Evolutionary conservation across 2,797 vertebrate species (phyloP).

Genomic region (Gymnothorax reevesii): DNA sequence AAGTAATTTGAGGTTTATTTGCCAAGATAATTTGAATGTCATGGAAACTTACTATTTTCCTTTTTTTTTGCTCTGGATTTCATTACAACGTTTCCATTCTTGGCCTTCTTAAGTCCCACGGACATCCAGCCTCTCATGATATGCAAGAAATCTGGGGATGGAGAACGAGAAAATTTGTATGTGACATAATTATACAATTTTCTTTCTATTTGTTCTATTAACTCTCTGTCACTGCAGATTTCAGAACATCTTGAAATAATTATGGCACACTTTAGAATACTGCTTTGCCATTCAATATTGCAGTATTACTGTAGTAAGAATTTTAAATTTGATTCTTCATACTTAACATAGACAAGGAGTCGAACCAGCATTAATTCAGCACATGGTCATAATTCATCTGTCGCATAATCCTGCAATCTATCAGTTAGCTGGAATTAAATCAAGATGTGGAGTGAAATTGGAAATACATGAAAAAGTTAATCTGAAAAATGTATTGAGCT

Average conservation of each 20-base stretch:
- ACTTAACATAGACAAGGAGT: neutral
- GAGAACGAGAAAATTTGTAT: slow-evolving; percentile 16
- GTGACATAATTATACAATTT: slow-evolving; percentile 7
- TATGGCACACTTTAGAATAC: neutral
- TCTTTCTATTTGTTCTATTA: neutral
- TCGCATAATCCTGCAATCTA: neutral
- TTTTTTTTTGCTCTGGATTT: slow-evolving; percentile 2
- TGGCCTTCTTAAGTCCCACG: neutral
- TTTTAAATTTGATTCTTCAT: neutral
- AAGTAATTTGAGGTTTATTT: neutral
- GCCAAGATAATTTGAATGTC: too few species aligned
- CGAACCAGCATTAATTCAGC: neutral
- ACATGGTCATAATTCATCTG: neutral
- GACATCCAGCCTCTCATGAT: neutral
- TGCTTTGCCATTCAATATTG: neutral
- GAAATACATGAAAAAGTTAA: neutral
- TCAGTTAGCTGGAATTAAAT: neutral
- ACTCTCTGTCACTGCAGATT: slow-evolving; percentile 7
- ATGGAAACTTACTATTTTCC: too few species aligned
- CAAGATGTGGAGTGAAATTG: neutral
- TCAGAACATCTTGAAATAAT: neutral
- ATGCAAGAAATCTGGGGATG: neutral
- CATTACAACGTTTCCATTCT: neutral
- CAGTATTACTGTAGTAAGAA: neutral
- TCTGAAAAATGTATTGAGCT: neutral